A percentile compares a stretch with the other conserved stretches of the same genome.
Evolutionary conservation across 2,113 vertebrate genomes (phyloP).

Genomic region (Crotalus viridis): DNA sequence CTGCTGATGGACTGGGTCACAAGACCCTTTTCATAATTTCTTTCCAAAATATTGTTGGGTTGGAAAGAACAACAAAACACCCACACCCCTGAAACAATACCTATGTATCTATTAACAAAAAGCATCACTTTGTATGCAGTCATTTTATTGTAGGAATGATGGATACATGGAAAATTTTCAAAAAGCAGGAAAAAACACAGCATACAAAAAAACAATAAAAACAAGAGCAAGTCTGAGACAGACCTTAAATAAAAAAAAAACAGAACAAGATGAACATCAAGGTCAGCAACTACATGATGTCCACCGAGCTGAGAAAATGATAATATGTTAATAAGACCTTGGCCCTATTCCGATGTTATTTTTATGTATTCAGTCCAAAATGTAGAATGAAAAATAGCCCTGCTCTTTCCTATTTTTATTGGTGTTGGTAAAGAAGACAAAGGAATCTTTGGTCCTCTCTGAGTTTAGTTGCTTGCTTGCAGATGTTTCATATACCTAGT

Average conservation of each 20-base stretch:
- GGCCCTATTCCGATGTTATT: too few relatives aligned
- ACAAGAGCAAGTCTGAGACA: neutral
- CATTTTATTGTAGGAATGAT: neutral
- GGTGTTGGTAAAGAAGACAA: too few relatives aligned
- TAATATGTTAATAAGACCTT: too few relatives aligned
- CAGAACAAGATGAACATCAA: neutral
- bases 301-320: too few relatives aligned
- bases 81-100: neutral
- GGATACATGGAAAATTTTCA: neutral
- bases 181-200: neutral
- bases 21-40: neutral
- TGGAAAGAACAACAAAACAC: neutral
- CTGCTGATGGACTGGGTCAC: neutral
- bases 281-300: neutral
- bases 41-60: neutral
- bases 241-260: neutral
- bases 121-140: neutral
- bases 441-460: too few relatives aligned
- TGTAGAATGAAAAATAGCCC: too few relatives aligned
- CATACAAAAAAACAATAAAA: neutral
- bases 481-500: neutral
- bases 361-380: too few relatives aligned
- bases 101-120: neutral
- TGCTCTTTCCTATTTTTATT: too few relatives aligned
- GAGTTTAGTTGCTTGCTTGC: too few relatives aligned